Conservation (phyloP, 30 jellyfish, hydroid and myxozoan species). For the Aurelia aurita complex sp. Pacific region DNA sequence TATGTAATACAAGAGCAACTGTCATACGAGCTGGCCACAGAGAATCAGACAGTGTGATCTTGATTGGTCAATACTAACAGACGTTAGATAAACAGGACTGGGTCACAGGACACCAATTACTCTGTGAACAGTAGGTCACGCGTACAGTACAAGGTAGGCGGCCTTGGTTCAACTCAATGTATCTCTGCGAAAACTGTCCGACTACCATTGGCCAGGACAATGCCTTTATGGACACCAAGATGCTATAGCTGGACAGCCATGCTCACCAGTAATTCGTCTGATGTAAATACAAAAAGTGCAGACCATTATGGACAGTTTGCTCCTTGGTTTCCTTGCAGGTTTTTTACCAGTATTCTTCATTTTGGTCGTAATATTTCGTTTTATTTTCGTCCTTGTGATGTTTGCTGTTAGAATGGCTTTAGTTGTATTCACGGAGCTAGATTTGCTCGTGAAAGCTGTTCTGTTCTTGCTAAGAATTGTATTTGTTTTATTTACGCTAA, state of each 20-base stretch:
- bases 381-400: not conserved
- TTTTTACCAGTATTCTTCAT: not conserved
- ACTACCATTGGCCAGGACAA: no score
- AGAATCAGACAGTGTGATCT: no score
- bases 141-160: no score
- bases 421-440: not conserved
- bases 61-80: no score
- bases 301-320: slow-evolving; percentile 71
- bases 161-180: no score
- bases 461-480: not conserved
- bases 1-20: no score
- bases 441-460: not conserved
- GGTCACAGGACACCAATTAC: no score
- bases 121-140: no score
- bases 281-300: slow-evolving; percentile 79
- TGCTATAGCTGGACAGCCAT: slow-evolving; percentile 79
- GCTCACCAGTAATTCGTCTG: slow-evolving; percentile 74
- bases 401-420: not conserved
- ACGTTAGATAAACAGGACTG: no score
- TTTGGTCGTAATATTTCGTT: not conserved
- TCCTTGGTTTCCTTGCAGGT: slow-evolving; percentile 19
- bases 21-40: no score
- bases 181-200: no score
- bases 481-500: not conserved
- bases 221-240: slow-evolving; percentile 29